A percentile compares a stretch with the other conserved stretches of the same genome.
These are phyloP conservation scores for Clavelina lepadiformis DNA, from an alignment of 23 tunicate genomes.

Conservation along the genomic window DNA sequence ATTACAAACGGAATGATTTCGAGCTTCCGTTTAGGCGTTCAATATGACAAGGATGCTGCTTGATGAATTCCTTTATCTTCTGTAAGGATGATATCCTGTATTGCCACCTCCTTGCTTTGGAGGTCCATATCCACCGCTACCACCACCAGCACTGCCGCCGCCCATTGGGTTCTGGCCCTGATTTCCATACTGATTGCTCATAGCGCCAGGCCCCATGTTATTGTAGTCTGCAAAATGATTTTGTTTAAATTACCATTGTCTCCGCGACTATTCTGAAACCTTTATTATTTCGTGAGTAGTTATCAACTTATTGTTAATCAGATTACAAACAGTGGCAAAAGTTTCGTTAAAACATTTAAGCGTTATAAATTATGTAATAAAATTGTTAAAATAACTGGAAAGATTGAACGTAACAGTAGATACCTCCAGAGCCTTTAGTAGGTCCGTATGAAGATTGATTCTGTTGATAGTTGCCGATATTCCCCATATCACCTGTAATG, in stretches of 20 bases:
- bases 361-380: too few relatives aligned
- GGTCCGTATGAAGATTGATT: conserved; percentile 27
- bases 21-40: too few relatives aligned
- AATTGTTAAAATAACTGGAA: too few relatives aligned
- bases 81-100: conserved; percentile 19
- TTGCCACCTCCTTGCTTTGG: conserved; percentile 12
- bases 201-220: conserved; percentile 11
- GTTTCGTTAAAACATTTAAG: too few relatives aligned
- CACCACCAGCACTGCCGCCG: conserved; percentile 11
- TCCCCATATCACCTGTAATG: conserved; percentile 43
- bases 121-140: conserved; percentile 27
- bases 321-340: neutral
- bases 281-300: neutral
- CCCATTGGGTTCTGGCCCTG: conserved; percentile 19
- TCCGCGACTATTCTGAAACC: too few relatives aligned
- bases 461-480: conserved; percentile 58
- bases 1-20: too few relatives aligned
- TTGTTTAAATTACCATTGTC: neutral
- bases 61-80: too few relatives aligned
- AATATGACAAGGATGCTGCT: too few relatives aligned
- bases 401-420: too few relatives aligned
- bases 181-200: conserved; percentile 19
- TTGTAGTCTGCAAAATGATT: conserved; percentile 10
- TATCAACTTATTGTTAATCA: neutral
- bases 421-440: too few relatives aligned